A percentile compares a stretch with the other conserved stretches of the same genome.
These are phyloP conservation scores for Euclidia mi DNA, from an alignment of 2,888 invertebrate species.

Conservation along the genomic window DNA sequence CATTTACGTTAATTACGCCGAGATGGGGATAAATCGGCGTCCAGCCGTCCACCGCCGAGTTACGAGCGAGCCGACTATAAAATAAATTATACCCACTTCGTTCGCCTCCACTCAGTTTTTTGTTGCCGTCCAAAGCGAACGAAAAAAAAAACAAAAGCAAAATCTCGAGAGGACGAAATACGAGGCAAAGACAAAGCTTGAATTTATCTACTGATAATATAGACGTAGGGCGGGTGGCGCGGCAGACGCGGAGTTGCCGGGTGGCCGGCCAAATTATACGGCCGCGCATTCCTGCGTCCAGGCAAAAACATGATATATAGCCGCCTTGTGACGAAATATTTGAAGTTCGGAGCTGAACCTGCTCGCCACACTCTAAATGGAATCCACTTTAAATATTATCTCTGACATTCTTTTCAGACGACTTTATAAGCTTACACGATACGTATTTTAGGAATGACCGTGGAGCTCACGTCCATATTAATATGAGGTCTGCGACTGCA, in stretches of 20 bases:
- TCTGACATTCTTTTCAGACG: slow-evolving; percentile 74
- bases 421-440: slow-evolving; percentile 67
- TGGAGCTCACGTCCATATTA: slow-evolving; percentile 28
- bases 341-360: slow-evolving; percentile 79
- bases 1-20: slow-evolving; percentile 89
- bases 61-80: slow-evolving; percentile 89
- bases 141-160: slow-evolving; percentile 83
- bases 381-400: slow-evolving; percentile 82
- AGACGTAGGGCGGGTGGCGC: slow-evolving; percentile 87
- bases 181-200: slow-evolving; percentile 90
- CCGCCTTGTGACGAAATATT: slow-evolving; percentile 88
- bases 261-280: slow-evolving; percentile 88
- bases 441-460: slow-evolving; percentile 37
- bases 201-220: slow-evolving; percentile 90
- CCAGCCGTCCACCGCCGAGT: slow-evolving; percentile 89
- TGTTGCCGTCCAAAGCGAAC: slow-evolving; percentile 82
- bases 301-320: slow-evolving; percentile 89
- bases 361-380: slow-evolving; percentile 84
- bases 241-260: slow-evolving; percentile 83
- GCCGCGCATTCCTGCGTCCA: slow-evolving; percentile 83
- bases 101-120: slow-evolving; percentile 89
- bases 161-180: slow-evolving; percentile 89
- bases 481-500: slow-evolving; percentile 22
- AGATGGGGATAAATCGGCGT: slow-evolving; percentile 89
- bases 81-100: slow-evolving; percentile 90